phyloP scores from a whole-genome alignment of 2,888 invertebrate genomes.

The Hirtodrosophila histrioides region DNA sequence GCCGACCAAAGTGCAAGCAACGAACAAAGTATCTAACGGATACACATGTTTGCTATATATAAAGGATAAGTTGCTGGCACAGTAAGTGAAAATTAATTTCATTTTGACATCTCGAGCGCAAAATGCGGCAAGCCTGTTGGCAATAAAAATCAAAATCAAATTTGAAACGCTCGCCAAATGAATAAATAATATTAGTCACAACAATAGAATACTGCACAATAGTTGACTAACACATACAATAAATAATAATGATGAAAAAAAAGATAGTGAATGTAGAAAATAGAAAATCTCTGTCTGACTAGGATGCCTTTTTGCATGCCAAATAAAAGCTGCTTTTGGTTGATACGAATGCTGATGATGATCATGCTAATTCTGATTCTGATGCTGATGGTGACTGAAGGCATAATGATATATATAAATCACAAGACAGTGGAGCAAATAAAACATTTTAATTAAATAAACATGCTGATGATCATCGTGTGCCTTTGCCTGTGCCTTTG shows the following conservation, averaged over 20 bases:
- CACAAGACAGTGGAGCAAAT: slow-evolving; percentile 51
- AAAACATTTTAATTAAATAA: slow-evolving; percentile 74
- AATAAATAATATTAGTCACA: slow-evolving; percentile 68
- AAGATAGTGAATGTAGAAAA: slow-evolving; percentile 33
- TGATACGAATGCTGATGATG: slow-evolving; percentile 38
- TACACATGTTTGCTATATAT: slow-evolving; percentile 28
- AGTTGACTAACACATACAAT: slow-evolving; percentile 68
- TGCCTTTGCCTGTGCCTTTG: neutral
- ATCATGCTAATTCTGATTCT: slow-evolving; percentile 16
- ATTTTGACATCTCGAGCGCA: slow-evolving; percentile 41
- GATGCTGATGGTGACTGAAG: slow-evolving; percentile 32
- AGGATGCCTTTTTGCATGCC: slow-evolving; percentile 29
- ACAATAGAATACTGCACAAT: slow-evolving; percentile 43
- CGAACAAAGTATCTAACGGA: slow-evolving; percentile 34
- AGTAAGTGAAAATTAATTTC: slow-evolving; percentile 69
- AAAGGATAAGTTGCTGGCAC: slow-evolving; percentile 43
- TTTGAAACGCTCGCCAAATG: slow-evolving; percentile 39
- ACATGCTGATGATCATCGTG: slow-evolving; percentile 42
- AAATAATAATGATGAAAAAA: slow-evolving; percentile 51
- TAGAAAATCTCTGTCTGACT: slow-evolving; percentile 30
- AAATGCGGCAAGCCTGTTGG: slow-evolving; percentile 31
- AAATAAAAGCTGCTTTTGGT: slow-evolving; percentile 51
- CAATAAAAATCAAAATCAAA: slow-evolving; percentile 50
- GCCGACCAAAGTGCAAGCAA: slow-evolving; percentile 18
- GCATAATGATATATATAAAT: slow-evolving; percentile 54